Evolutionary conservation across 2,888 invertebrate species (phyloP), one percentile per base, ranked within the genome.

Genomic region (Ceraclea dissimilis): DNA sequence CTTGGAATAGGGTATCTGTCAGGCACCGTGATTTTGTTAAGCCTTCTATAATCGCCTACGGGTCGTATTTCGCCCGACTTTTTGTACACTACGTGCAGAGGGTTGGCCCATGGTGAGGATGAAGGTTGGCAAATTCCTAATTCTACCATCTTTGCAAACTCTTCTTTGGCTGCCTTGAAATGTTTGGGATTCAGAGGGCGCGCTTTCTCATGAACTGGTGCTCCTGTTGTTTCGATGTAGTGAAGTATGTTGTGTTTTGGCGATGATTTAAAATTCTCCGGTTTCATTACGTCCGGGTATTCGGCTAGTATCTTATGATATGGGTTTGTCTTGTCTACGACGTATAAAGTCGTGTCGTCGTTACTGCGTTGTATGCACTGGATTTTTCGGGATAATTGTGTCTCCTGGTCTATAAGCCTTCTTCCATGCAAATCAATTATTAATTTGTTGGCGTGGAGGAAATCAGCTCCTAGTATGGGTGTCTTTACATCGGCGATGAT

Each of bases 11-110:
- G 68, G 53, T 69, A 68, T 1, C 67, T 43, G 51, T 70, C 67
- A 0, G 66, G 66, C 11, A 63, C 57, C 0, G 68, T 68, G 18
- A 54, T 53, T 0, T 63, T 54, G 54, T 69, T 72, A 1, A 69
- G 62, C 1, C 49, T 39, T 1, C 70, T 56, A 56, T 68, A 73
- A 51, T 71, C 68, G 1, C 69, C 69, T 52, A 68, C 67, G 1
- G 57, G 49, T 18, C 57, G 18, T 5, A 51, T 11, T 31, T 50
- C 50, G 10, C 59, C 55, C 22, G 55, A n/a, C 16, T 59, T 61
- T 21, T 63, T 63, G 1, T 21, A 16, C 2, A 60, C 61, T 34
- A 67, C 48, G 53, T 67, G 68, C 0, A 71, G 59, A 2, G 68
- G 70, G 51, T 63, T 66, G 1, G 68, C 64, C 67, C 67, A 70